These are phyloP conservation scores for Sebastolobus altivelis DNA, from an alignment of 2,797 vertebrate genomes.

Conservation along the genomic window DNA sequence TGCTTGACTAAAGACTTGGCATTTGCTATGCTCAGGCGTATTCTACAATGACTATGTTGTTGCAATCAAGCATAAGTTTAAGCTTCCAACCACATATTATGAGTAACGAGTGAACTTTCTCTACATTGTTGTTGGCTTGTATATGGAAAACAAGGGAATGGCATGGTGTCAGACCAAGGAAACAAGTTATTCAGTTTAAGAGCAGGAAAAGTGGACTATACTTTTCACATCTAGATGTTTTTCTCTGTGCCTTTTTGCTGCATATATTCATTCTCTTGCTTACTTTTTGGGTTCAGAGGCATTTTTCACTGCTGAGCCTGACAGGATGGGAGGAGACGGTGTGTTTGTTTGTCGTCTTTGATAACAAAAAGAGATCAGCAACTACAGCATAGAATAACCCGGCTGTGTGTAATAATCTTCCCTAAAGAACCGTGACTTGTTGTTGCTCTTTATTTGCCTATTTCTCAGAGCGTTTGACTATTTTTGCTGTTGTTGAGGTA, in stretches of 20 bases:
- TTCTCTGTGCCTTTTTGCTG: conserved; percentile 1
- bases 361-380: conserved; percentile 59
- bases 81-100: conserved; percentile 11
- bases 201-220: neutral
- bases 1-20: conserved; percentile 59
- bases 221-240: neutral
- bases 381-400: conserved; percentile 22
- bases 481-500: conserved; percentile 36
- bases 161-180: neutral
- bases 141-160: neutral
- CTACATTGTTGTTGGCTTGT: conserved; percentile 2
- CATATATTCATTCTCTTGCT: neutral
- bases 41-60: conserved; percentile 41
- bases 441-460: neutral
- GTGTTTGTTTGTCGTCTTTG: conserved; percentile 60
- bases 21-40: conserved; percentile 38
- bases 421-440: conserved; percentile 8
- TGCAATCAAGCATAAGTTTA: conserved; percentile 45
- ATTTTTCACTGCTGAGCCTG: conserved; percentile 22
- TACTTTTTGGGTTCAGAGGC: conserved; percentile 31
- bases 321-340: conserved; percentile 66
- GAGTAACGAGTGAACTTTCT: conserved; percentile 27
- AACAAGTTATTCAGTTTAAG: conserved; percentile 3
- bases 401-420: conserved; percentile 21
- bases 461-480: conserved; percentile 9